These are phyloP conservation scores for Carassius carassius DNA, from an alignment of 2,113 vertebrate species.

Conservation along the genomic window DNA sequence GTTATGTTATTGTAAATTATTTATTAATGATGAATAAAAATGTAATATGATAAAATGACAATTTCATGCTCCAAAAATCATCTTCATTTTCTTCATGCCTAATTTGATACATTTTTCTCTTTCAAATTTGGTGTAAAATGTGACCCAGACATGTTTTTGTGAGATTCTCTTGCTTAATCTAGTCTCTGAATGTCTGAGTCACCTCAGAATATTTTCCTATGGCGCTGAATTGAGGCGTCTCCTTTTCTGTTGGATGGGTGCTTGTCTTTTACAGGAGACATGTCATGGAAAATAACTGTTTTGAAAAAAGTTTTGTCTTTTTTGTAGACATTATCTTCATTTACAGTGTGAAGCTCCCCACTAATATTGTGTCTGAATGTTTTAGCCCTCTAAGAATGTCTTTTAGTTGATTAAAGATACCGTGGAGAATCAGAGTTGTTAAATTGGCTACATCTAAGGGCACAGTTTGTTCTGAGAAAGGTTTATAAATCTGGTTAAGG, in stretches of 20 bases:
- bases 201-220: not conserved
- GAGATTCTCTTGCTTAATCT: not conserved
- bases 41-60: not conserved
- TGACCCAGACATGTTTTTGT: not conserved
- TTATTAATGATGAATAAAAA: not conserved
- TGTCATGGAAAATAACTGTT: not conserved
- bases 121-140: not conserved
- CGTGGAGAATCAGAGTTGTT: constrained; percentile 9
- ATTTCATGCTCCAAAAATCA: not conserved
- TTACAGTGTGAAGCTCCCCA: not conserved
- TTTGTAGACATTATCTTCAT: not conserved
- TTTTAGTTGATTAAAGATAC: constrained; percentile 8
- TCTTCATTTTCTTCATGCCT: not conserved
- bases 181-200: not conserved
- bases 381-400: constrained; percentile 2
- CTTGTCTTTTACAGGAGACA: constrained; percentile 5
- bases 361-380: not conserved
- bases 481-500: constrained; percentile 32
- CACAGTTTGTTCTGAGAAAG: constrained; percentile 20
- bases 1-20: not conserved
- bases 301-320: not conserved
- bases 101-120: not conserved
- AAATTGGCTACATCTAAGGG: constrained; percentile 1
- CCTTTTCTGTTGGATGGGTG: not conserved
- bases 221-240: not conserved